Percentiles rank a stretch among this genome's conserved stretches.
Evolutionary conservation across 2,797 vertebrate genomes (phyloP).

Genomic region (Enteromius trimaculatus): DNA sequence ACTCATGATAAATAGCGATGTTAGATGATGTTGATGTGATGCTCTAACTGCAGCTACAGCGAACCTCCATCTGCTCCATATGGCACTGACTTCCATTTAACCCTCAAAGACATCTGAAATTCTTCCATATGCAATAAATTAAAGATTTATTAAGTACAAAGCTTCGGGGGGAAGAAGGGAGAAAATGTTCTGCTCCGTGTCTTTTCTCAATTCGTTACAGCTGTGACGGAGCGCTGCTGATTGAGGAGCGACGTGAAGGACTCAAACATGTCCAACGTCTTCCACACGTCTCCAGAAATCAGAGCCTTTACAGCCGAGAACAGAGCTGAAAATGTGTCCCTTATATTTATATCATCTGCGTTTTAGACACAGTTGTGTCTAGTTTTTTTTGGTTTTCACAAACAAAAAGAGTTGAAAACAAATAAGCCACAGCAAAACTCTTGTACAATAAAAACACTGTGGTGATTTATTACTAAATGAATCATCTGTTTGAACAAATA

Average conservation of each 20-base stretch:
- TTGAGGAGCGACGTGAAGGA: conserved; percentile 42
- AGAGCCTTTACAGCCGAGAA: background rate
- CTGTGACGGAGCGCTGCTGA: conserved; percentile 60
- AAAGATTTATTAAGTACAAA: conserved; percentile 72
- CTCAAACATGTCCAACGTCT: conserved; percentile 53
- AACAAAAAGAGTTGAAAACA: background rate
- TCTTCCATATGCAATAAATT: conserved; percentile 72
- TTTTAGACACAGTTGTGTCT: too few relatives aligned
- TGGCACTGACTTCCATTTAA: conserved; percentile 58
- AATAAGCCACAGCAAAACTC: background rate
- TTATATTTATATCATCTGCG: background rate
- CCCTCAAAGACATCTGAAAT: conserved; percentile 60
- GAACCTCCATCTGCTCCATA: conserved; percentile 16
- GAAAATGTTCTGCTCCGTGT: conserved; percentile 67
- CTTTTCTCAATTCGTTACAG: conserved; percentile 69
- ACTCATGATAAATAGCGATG: background rate
- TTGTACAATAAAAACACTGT: too few relatives aligned
- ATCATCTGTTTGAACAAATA: too few relatives aligned
- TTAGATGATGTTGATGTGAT: background rate
- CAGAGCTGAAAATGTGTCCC: background rate
- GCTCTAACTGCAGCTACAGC: background rate
- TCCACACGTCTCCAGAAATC: conserved; percentile 53
- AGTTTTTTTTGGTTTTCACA: background rate
- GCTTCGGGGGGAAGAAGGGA: conserved; percentile 38
- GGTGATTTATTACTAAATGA: background rate